A percentile compares a stretch with the other conserved stretches of the same genome.
Evolutionary conservation across 2,113 vertebrate species (phyloP).

Genomic region (Alaudala cheleensis): DNA sequence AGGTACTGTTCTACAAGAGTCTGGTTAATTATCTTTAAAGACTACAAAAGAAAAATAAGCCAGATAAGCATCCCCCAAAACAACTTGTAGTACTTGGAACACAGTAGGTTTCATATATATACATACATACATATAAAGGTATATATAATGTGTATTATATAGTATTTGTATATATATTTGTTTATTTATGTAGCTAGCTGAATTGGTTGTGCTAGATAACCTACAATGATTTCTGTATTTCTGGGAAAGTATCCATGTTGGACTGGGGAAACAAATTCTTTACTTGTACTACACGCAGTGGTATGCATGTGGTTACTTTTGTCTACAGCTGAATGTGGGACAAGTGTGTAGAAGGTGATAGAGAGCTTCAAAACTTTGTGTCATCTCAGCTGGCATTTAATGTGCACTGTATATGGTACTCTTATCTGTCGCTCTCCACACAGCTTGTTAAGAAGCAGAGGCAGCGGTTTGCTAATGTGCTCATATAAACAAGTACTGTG

Average conservation of each 20-base stretch:
- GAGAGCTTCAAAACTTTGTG: neutral
- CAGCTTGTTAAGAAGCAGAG: neutral
- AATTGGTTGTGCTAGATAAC: neutral
- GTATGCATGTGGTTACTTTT: neutral
- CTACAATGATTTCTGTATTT: neutral
- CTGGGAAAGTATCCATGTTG: neutral
- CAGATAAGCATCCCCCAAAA: constrained; percentile 30
- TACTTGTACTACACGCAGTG: neutral
- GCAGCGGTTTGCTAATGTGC: neutral
- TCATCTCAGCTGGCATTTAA: neutral
- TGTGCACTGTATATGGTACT: neutral
- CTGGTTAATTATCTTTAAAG: constrained; percentile 61
- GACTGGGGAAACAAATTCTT: neutral
- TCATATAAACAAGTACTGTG: neutral
- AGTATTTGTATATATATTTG: neutral
- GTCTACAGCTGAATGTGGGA: neutral
- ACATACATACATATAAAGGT: neutral
- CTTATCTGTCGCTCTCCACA: neutral
- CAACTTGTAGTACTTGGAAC: neutral
- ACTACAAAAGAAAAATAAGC: constrained; percentile 34
- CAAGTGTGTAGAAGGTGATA: neutral
- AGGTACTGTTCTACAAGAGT: constrained; percentile 12
- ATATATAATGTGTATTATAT: neutral
- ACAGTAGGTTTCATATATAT: neutral
- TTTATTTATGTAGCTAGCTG: neutral